Conservation (phyloP, 2,113 vertebrate genomes). For the Coptodon rendalli region DNA sequence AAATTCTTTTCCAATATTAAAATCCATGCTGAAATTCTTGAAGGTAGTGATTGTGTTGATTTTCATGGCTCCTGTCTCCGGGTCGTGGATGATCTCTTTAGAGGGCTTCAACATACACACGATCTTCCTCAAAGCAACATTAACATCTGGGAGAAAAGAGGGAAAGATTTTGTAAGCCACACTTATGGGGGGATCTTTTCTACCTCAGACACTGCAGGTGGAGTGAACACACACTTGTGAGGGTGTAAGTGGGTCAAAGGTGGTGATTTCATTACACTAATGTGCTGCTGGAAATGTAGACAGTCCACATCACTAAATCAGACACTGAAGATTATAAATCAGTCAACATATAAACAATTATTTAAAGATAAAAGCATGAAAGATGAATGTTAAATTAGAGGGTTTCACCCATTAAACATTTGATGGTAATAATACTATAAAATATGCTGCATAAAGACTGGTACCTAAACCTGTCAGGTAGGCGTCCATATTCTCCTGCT, state of each 20-base stretch:
- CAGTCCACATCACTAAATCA: neutral
- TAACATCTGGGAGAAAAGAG: conserved; percentile 64
- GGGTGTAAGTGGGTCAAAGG: neutral
- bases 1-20: conserved; percentile 82
- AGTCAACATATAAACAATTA: neutral
- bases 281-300: conserved; percentile 21
- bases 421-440: neutral
- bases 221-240: neutral
- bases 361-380: neutral
- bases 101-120: conserved; percentile 80
- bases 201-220: neutral
- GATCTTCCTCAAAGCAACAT: conserved; percentile 81
- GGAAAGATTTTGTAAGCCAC: neutral
- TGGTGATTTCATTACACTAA: conserved; percentile 18
- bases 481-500: conserved; percentile 82
- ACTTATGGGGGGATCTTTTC: neutral
- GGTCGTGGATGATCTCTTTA: conserved; percentile 81
- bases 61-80: conserved; percentile 67
- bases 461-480: conserved; percentile 83
- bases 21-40: conserved; percentile 85
- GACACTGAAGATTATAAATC: neutral
- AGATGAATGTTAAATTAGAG: too few relatives aligned
- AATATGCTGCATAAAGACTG: neutral
- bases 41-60: conserved; percentile 85
- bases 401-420: neutral